These are phyloP conservation scores for Hemitrygon akajei DNA, from an alignment of 2,797 vertebrate species.

Conservation along the genomic window DNA sequence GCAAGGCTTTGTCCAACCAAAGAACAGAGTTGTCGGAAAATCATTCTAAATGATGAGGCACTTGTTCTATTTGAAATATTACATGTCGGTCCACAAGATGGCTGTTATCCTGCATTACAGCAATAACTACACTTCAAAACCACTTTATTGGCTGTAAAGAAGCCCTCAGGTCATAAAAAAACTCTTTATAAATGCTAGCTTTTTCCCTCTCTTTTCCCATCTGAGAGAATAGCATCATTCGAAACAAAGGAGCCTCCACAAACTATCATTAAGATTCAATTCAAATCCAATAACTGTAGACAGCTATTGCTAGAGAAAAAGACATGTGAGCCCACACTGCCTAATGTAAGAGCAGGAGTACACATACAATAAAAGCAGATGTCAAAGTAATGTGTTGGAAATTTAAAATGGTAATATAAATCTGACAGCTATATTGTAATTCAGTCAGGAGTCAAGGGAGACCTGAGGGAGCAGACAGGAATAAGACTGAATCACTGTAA, in stretches of 20 bases:
- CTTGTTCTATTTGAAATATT: too few relatives aligned
- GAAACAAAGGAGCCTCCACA: neutral
- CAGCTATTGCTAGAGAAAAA: neutral
- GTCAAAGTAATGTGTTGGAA: constrained; percentile 15
- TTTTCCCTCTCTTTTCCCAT: neutral
- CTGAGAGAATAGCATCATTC: neutral
- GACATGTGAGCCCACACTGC: neutral
- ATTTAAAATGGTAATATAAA: constrained; percentile 15
- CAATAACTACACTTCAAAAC: too few relatives aligned
- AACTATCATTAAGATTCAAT: constrained; percentile 2
- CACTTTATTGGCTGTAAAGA: too few relatives aligned
- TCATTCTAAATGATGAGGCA: too few relatives aligned
- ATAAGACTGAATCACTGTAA: neutral
- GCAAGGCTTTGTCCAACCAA: neutral
- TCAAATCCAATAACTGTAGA: neutral
- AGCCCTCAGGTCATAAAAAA: too few relatives aligned
- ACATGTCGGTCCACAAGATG: too few relatives aligned
- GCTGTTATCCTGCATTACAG: too few relatives aligned
- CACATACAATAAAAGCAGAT: neutral
- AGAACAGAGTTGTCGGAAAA: too few relatives aligned
- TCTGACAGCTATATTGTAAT: constrained; percentile 16
- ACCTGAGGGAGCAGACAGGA: neutral
- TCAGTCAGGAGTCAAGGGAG: neutral
- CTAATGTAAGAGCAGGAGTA: neutral
- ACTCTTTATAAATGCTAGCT: too few relatives aligned